These are phyloP conservation scores for Hylaea fasciaria DNA, from an alignment of 2,888 invertebrate genomes.

Conservation along the genomic window DNA sequence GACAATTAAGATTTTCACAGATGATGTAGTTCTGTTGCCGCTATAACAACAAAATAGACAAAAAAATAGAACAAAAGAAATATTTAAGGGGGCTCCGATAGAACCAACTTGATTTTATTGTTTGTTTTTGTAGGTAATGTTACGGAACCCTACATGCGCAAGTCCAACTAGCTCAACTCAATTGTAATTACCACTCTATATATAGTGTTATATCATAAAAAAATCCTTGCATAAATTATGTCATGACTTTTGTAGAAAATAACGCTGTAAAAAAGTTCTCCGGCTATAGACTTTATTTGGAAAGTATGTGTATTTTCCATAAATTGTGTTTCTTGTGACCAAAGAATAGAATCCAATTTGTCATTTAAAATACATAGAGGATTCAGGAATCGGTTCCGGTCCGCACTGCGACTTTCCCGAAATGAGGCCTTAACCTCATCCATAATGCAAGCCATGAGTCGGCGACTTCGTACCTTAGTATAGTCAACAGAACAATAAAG, in stretches of 20 bases:
- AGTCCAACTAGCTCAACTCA: too few relatives aligned
- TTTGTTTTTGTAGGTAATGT: too few relatives aligned
- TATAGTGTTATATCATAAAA: too few relatives aligned
- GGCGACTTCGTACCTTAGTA: slow-evolving; percentile 53
- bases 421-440: slow-evolving; percentile 76
- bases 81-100: too few relatives aligned
- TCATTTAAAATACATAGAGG: slow-evolving; percentile 38
- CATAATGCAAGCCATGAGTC: slow-evolving; percentile 67
- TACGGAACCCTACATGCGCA: too few relatives aligned
- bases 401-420: slow-evolving; percentile 55
- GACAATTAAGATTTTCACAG: too few relatives aligned
- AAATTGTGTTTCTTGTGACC: slow-evolving; percentile 1
- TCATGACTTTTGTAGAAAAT: too few relatives aligned
- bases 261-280: background rate
- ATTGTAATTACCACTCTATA: too few relatives aligned
- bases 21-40: too few relatives aligned
- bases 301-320: slow-evolving; percentile 7
- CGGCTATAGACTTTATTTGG: background rate
- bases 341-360: slow-evolving; percentile 35
- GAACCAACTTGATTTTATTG: too few relatives aligned
- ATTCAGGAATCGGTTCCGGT: slow-evolving; percentile 43
- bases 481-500: slow-evolving; percentile 51
- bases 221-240: background rate
- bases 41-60: too few relatives aligned
- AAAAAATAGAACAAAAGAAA: too few relatives aligned